Evolutionary conservation across 2,797 vertebrate species (phyloP).

Genomic region (Labroides dimidiatus): DNA sequence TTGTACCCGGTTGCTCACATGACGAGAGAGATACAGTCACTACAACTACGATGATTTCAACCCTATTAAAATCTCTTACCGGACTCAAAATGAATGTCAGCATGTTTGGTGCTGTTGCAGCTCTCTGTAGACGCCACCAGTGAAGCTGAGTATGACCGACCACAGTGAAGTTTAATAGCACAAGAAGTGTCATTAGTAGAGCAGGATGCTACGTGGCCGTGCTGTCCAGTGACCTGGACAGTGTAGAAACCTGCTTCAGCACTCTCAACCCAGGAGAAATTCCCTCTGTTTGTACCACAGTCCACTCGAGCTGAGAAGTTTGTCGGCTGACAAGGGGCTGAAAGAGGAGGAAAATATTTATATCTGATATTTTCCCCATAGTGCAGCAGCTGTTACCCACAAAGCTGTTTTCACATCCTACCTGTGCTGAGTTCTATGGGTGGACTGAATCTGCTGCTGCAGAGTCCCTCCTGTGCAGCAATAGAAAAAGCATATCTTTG

Average conservation of each 20-base stretch:
- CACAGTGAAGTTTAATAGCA: constrained; percentile 68
- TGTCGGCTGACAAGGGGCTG: constrained; percentile 74
- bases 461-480: constrained; percentile 56
- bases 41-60: too few relatives aligned
- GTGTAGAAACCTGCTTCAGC: constrained; percentile 58
- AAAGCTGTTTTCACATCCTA: constrained; percentile 36
- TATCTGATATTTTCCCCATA: background rate
- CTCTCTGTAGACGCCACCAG: constrained; percentile 71
- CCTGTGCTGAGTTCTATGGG: constrained; percentile 69
- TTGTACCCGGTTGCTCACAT: too few relatives aligned
- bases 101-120: constrained; percentile 72
- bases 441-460: constrained; percentile 61
- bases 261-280: constrained; percentile 70
- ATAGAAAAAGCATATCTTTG: constrained; percentile 67
- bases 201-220: constrained; percentile 69
- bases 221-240: constrained; percentile 60
- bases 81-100: constrained; percentile 67
- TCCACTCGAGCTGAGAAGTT: constrained; percentile 68
- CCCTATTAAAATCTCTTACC: constrained; percentile 60
- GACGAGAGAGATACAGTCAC: too few relatives aligned
- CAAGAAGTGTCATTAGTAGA: constrained; percentile 68
- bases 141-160: constrained; percentile 64
- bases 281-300: constrained; percentile 72
- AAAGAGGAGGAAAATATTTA: background rate
- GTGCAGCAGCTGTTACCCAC: background rate